phyloP scores from a whole-genome alignment of 1,140 invertebrate genomes.

The Chrysomallon squamiferum region DNA sequence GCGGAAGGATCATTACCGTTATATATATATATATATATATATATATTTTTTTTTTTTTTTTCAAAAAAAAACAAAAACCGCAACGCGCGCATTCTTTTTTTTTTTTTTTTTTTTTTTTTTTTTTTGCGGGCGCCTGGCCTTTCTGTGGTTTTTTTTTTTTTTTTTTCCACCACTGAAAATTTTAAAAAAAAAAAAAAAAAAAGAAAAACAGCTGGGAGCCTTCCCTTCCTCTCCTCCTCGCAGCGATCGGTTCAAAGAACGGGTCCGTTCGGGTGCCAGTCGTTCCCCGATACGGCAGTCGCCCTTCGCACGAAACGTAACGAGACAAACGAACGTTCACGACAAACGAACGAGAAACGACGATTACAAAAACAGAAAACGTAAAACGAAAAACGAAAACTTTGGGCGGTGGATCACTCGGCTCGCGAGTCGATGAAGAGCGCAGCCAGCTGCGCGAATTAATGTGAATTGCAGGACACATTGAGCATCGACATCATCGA shows the following conservation, averaged over 20 bases:
- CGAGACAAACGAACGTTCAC: too few species aligned
- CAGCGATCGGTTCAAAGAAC: too few species aligned
- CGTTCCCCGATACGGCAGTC: too few species aligned
- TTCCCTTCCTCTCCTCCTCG: neutral
- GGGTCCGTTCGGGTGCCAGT: too few species aligned
- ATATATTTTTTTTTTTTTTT: too few species aligned
- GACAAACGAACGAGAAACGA: neutral
- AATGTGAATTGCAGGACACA: constrained; percentile 83
- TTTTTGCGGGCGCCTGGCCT: too few species aligned
- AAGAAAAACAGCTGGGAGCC: neutral
- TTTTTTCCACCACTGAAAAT: neutral
- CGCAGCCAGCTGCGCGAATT: constrained; percentile 77
- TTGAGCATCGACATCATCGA: constrained; percentile 82
- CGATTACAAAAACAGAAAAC: neutral
- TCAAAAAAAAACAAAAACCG: neutral
- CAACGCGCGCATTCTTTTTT: neutral
- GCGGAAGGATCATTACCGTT: constrained; percentile 78
- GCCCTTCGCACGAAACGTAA: too few species aligned
- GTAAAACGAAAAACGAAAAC: constrained; percentile 39
- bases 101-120: too few species aligned
- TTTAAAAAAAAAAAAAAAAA: neutral
- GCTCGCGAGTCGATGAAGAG: constrained; percentile 82
- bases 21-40: too few species aligned
- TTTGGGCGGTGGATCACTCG: constrained; percentile 73
- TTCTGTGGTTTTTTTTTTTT: too few species aligned